Evolutionary conservation across 2,797 vertebrate genomes (phyloP), one percentile per base, ranked within the genome.

Genomic region (Sebastes trivittatus): DNA sequence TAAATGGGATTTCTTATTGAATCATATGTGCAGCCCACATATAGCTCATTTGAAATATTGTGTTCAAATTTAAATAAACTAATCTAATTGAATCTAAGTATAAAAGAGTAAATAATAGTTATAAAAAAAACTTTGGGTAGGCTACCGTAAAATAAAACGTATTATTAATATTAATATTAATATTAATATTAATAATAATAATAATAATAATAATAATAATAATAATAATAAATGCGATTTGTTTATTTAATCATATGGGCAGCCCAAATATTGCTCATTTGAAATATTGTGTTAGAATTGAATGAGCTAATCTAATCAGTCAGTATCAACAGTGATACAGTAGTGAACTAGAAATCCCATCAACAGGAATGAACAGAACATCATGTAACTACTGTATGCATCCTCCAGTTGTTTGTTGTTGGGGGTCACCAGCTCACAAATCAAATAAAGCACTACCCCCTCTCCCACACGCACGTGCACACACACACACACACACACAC

Each of bases 391-490:
- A 20, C 30, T 14, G 66, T 34, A 18, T 11, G 60, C 30, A 23
- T 7, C 14, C 20, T 32, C 49, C 64, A 73, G 70, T 74, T 76
- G 18, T 74, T 75, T 85, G 72, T 70, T 67, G 77, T 73, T 42
- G 64, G 72, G 77, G 90, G 84, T 92, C 88, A 93, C 78, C 85
- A 88, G 82, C 89, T 83, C 87, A 85, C 56, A 88, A 91, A 92
- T 92, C 83, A 90, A 86, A 83, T 86, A 36, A 93, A 90, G 91
- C 89, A 74, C 91, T 92, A 87, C 92, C 93, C 92, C 84, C 80
- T 90, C 82, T 9, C 4, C 62, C 25, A 75, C 87, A 70, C 85
- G 87, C 90, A 86, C 90, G 72, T 79, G 49, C 32, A 34, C 80
- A 38, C 88, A 78, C 80, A 81, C 72, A 80, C 36, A 38, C 80